Evolutionary conservation across 30 jellyfish, hydroid and myxozoan species (phyloP), one percentile per base, ranked within the genome.

Genomic region (Chrysaora quinquecirrha): DNA sequence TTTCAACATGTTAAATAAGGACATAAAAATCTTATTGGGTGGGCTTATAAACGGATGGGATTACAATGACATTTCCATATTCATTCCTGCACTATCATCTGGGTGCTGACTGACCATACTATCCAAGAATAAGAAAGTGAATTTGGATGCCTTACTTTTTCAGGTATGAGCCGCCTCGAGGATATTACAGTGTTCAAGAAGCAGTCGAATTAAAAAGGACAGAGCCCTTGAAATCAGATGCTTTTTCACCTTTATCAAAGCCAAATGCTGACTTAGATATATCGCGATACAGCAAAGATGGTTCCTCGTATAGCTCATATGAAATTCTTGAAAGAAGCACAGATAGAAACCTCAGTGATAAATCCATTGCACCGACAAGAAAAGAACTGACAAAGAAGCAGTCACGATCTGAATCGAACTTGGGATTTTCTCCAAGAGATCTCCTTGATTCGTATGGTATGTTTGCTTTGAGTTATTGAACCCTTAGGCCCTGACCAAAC

Each of bases 161-260:
- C 14, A 78, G 89, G 43, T 78, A 63, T 69, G 89, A 78, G 23
- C 73, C 80, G n/a, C 89, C 89, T 23, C 19, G 1, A 23, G 89
- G 89, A 18, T 78, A 34, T 64, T 0, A 23, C 21, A 78, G 89
- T 61, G 25, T 78, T 4, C 81, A 73, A 52, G 58, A 73, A 1
- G 71, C 84, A 4, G 49, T 61, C 1, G 18, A 38, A 33, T 25
- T 34, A 25, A 11, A 21, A 14, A 70, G 11, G 27, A 0, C 22
- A n/a, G 14, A 22, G n/a, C 38, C 19, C 48, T 1, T 20, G 64
- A 20, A 27, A 78, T 25, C 65, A 16, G 20, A 30, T 7, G 72
- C 29, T 20, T 10, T 10, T 19, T 52, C 25, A 2, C 27, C 68
- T 2, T 2, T 3, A 10, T 2, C 68, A 52, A 20, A 12, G 25